Base-by-base conservation (phyloP, 2,888 invertebrate genomes). In the Brachylomia viminalis region DNA sequence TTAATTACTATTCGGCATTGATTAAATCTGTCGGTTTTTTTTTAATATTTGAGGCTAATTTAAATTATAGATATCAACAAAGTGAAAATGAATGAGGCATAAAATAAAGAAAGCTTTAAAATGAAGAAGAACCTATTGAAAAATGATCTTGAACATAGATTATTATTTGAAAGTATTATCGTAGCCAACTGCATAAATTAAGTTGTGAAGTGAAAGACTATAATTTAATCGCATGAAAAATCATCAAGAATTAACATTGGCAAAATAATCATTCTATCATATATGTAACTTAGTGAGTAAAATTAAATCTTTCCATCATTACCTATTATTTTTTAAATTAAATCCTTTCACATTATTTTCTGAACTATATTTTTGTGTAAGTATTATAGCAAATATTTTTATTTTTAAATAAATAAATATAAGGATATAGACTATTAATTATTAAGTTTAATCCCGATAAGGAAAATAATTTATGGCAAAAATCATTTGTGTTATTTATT, bases 161-260 rank as follows among this genome's bases (percentile, higher is more conserved):
- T 79, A 47, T 56, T 52, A 13, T 79, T 65, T 27, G 58, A 15
- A 72, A 65, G 68, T 80, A 80, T 82, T 59, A 64, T 68, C 7
- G 15, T 27, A 67, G 23, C 13, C 20, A 61, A 42, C 27, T 75
- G 11, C 47, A 56, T 70, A 33, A 47, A 47, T 38, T 47, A 45
- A 45, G 56, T 11, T 64, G n/a, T 52, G 64, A 23, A 73, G n/a
- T 13, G 5, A 47, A 54, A 47, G 1, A 23, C 15, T 38, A 23
- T 42, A 17, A n/a, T 72, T 38, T 30, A 17, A 73, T 38, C 11
- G 11, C 1, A 17, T 71, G 4, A 38, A 33, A 15, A 56, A 33
- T 33, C 20, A 71, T 58, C 6, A 27, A 20, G 3, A 54, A n/a
- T 17, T 45, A 10, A 13, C 1, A 42, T 30, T 54, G n/a, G 17